phyloP scores from a whole-genome alignment of 2,113 vertebrate genomes.

The Elaphurus davidianus region DNA sequence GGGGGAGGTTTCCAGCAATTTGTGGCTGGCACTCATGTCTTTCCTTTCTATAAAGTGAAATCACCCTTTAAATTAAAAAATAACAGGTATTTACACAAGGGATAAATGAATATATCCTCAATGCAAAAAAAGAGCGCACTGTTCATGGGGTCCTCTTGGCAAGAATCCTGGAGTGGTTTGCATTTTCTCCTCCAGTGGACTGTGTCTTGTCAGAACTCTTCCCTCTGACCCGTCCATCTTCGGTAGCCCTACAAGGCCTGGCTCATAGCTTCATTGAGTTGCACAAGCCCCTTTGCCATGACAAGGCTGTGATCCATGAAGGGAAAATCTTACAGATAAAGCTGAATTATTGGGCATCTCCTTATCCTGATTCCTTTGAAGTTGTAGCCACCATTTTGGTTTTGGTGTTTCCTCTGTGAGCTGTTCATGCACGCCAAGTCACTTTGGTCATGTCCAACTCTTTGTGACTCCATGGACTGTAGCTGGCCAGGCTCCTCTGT shows the following conservation, averaged over 20 bases:
- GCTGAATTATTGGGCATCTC: too few species aligned
- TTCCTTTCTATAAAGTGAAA: not conserved
- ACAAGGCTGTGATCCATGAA: not conserved
- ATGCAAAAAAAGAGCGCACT: not conserved
- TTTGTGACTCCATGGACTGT: not conserved
- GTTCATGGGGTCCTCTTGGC: not conserved
- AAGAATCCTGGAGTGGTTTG: not conserved
- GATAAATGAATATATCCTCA: not conserved
- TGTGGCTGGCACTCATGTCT: not conserved
- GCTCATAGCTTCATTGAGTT: not conserved
- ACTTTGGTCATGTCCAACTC: not conserved
- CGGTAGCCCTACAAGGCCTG: not conserved
- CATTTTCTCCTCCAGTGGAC: not conserved
- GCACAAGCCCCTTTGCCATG: not conserved
- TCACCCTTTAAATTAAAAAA: not conserved
- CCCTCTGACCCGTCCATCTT: not conserved
- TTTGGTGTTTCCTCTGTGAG: not conserved
- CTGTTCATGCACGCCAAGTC: not conserved
- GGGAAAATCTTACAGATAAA: not conserved
- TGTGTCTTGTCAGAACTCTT: not conserved
- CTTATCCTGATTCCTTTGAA: not conserved
- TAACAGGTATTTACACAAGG: not conserved
- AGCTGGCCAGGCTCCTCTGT: not conserved
- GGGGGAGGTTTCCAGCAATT: not conserved
- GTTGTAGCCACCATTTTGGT: rapidly evolving